Base-by-base conservation (phyloP, 1,140 invertebrate genomes). In the Drosophila asahinai region DNA sequence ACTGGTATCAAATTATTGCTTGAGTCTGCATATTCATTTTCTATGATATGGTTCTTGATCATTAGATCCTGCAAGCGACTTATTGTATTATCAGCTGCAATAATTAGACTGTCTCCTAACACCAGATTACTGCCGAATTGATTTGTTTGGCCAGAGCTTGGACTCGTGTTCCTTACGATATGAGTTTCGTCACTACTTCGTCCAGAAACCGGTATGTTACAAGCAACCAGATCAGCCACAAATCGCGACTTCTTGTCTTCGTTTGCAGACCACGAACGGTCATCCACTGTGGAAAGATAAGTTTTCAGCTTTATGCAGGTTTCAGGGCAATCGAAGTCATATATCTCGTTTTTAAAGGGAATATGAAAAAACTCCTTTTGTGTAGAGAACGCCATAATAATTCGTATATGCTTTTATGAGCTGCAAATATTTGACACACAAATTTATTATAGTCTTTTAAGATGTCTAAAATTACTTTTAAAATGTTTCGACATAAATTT, bases 351-450 rank as follows among this genome's bases (percentile, higher is more conserved):
- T 79, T 77, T 83, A 58, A 91, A 91, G 2, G 89, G 90, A 17
- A 89, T 75, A 74, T 86, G 77, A 43, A 90, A 91, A 47, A 92
- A 92, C 22, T 83, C 84, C 55, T 86, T 92, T 64, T 92, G 90
- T 17, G 90, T 91, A 22, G 90, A 92, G 66, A 80, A 92, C 8
- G 90, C 90, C 90, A 92, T 92, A 38, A 17, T 64, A 48, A n/a
- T 48, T 14, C 8, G 33, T 25, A 15, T 38, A 25, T 15, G 14
- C 19, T 25, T 40, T 38, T 38, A 19, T 9, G 38, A 57, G 15
- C 15, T 40, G 17, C 17, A 57, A 57, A 22, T 67, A 38, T 43
- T 73, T 33, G 63, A 33, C 63, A 70, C 49, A 52, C 43, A 25
- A 80, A 66, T 65, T 80, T 61, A 60, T 55, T 42, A 49, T 55